Percentiles rank a stretch among this genome's conserved stretches.
phyloP scores from a whole-genome alignment of 2,113 vertebrate species.

The Rallus limicola region DNA sequence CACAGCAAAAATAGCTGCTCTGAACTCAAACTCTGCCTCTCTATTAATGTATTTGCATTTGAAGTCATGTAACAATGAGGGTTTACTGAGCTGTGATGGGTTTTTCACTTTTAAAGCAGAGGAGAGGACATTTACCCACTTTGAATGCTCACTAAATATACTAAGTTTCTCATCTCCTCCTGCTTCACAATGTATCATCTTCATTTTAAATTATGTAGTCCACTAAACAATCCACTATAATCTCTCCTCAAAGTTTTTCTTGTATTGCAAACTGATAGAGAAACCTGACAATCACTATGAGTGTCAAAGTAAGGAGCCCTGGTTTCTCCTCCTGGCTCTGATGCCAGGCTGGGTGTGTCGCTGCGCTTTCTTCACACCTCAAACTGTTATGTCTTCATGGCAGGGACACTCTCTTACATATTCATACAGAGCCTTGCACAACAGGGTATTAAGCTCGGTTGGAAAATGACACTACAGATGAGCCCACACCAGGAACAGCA shows the following conservation, averaged over 20 bases:
- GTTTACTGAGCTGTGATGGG: too few species aligned
- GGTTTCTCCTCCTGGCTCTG: neutral
- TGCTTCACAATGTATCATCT: too few species aligned
- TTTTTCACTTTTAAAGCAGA: too few species aligned
- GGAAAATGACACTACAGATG: neutral
- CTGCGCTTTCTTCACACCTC: neutral
- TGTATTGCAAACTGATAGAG: too few species aligned
- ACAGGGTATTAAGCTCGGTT: neutral
- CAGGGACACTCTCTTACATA: neutral
- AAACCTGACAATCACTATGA: too few species aligned
- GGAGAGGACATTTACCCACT: too few species aligned
- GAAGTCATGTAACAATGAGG: neutral
- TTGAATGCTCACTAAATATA: too few species aligned
- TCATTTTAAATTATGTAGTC: too few species aligned
- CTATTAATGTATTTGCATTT: neutral
- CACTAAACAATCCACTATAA: too few species aligned
- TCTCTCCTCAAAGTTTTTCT: too few species aligned
- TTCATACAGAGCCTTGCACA: neutral
- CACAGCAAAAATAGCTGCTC: neutral
- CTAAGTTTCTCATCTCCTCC: too few species aligned
- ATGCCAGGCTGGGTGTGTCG: fast-evolving
- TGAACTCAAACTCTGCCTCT: neutral
- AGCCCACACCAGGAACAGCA: neutral
- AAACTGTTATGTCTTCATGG: neutral
- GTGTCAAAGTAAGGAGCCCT: too few species aligned